Base-by-base conservation (phyloP, 1,140 invertebrate genomes). In the Pseudomyrmex sp. region DNA sequence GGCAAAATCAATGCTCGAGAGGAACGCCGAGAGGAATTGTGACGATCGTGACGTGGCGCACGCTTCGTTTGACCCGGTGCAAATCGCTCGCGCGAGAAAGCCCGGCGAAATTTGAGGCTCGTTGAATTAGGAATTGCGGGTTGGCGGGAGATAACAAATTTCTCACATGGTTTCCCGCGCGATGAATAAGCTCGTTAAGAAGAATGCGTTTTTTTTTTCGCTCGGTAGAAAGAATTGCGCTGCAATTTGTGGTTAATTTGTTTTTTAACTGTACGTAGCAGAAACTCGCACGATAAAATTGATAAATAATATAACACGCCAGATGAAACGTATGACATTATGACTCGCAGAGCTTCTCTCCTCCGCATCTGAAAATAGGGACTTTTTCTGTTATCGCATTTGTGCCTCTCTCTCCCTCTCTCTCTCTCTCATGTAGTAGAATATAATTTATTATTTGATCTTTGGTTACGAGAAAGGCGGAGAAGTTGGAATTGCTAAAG, bases 1-100 rank as follows among this genome's bases (percentile, higher is more conserved):
- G 63, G 72, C 61, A 72, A 85, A 88, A 88, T 88, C 84, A 82
- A 88, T 88, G 85, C 83, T 46, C 23, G 54, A 48, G 72, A 68
- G 73, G 63, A 56, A 46, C 26, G 26, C 26, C 18, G 72, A 77
- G 35, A 54, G 54, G 58, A 20, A 70, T 54, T 62, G 77, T 62
- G 65, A 80, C 56, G 69, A 84, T 84, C 75, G 68, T 35, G 62
- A 74, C 54, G 54, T 75, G 26, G 46, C 73, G 72, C 50, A 74
- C 69, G 82, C 82, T 84, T 80, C 85, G 62, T 80, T 80, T 80
- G 68, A 0, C 50, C 2, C 20, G 54, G 20, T 12, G 54, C 68
- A 83, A 77, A 66, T 65, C 44, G 73, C 44, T 83, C 54, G n/a
- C 54, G 20, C 46, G 44, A 77, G 54, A 74, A 23, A 76, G 4